Conservation (phyloP, 2,888 invertebrate genomes). For the Noctua janthe region DNA sequence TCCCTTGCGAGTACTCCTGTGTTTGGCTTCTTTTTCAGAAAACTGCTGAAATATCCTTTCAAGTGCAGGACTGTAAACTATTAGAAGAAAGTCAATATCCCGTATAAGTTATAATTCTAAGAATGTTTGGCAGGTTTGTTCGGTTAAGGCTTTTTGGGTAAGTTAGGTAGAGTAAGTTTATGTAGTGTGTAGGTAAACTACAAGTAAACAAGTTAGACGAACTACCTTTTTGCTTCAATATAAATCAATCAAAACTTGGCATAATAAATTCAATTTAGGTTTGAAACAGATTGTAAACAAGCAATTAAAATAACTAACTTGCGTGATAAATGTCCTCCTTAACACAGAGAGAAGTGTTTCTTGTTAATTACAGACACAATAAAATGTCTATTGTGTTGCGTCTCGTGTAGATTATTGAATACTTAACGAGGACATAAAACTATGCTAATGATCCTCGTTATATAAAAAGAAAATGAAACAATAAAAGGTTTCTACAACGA, state of each 20-base stretch:
- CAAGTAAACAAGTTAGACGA: background rate
- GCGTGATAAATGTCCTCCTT: slow-evolving; percentile 14
- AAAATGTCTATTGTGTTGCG: slow-evolving; percentile 26
- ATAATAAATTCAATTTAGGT: slow-evolving; percentile 20
- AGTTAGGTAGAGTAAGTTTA: background rate
- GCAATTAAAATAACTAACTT: slow-evolving; percentile 16
- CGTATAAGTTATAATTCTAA: background rate
- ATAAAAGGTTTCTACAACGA: background rate
- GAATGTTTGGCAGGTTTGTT: background rate
- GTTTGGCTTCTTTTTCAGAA: background rate
- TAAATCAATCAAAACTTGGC: slow-evolving; percentile 19
- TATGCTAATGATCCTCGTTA: background rate
- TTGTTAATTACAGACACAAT: slow-evolving; percentile 14
- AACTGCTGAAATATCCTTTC: background rate
- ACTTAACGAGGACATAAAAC: background rate
- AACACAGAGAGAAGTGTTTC: background rate
- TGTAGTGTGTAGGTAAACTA: background rate
- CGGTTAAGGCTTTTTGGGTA: background rate
- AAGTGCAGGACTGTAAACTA: background rate
- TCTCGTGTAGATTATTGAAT: slow-evolving; percentile 12
- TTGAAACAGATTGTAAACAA: slow-evolving; percentile 18
- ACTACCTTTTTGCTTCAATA: background rate
- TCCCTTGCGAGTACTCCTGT: background rate
- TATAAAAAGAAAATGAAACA: background rate
- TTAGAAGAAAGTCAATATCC: background rate